Conservation (phyloP, 2,113 vertebrate genomes). For the Bubo scandiacus region DNA sequence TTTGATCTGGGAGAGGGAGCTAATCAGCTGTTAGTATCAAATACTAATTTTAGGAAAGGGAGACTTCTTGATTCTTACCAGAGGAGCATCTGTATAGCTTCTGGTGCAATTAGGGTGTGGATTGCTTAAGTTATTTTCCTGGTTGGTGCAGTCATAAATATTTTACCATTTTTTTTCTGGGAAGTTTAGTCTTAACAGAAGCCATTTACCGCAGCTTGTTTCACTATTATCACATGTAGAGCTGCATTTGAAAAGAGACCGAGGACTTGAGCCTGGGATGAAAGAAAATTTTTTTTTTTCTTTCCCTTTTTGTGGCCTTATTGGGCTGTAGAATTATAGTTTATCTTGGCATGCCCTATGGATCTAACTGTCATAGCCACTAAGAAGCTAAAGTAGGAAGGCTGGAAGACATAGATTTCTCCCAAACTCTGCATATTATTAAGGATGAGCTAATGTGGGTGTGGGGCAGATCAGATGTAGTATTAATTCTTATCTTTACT, state of each 20-base stretch:
- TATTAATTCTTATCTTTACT: background rate
- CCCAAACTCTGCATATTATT: conserved; percentile 7
- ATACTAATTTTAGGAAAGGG: background rate
- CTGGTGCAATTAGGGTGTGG: background rate
- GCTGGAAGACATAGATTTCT: background rate
- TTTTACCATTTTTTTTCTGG: background rate
- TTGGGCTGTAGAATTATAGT: background rate
- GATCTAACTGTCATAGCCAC: background rate
- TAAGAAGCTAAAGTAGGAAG: background rate
- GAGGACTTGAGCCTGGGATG: background rate
- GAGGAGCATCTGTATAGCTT: background rate
- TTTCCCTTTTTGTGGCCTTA: background rate
- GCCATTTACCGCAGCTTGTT: background rate
- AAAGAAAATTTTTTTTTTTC: background rate
- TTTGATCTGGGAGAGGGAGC: background rate
- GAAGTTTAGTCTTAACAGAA: background rate
- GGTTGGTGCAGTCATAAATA: background rate
- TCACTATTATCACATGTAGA: background rate
- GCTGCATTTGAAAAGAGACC: background rate
- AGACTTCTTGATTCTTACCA: background rate
- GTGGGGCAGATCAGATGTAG: background rate
- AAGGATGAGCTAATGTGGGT: background rate
- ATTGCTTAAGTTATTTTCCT: background rate
- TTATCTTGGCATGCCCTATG: background rate
- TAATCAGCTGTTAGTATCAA: background rate